Percentiles rank a stretch among this genome's conserved stretches.
These are phyloP conservation scores for Micrasema minimum DNA, from an alignment of 1,140 invertebrate genomes.

Conservation along the genomic window DNA sequence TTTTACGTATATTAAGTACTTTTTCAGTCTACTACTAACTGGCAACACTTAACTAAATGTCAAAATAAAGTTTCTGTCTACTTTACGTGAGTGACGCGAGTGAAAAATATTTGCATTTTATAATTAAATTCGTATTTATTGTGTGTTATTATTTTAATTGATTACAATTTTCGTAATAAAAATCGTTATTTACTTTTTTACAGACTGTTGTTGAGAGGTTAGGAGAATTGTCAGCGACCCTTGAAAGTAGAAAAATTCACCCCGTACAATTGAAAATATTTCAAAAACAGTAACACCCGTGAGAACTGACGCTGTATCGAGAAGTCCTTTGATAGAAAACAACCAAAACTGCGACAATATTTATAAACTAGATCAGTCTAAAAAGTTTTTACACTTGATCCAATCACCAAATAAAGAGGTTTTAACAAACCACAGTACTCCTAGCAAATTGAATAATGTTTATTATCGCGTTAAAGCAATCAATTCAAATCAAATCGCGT, in stretches of 20 bases:
- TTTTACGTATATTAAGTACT: no score
- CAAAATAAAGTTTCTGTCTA: constrained; percentile 9
- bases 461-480: background rate
- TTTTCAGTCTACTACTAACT: background rate
- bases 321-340: no score
- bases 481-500: background rate
- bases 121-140: no score
- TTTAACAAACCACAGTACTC: no score
- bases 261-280: no score
- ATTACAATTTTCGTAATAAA: constrained; percentile 15
- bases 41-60: constrained; percentile 18
- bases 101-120: background rate
- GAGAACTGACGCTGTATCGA: no score
- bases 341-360: no score
- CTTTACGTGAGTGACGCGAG: background rate
- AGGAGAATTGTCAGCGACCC: background rate
- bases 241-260: background rate
- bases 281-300: no score
- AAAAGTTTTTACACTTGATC: no score
- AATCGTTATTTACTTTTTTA: background rate
- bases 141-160: background rate
- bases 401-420: no score
- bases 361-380: no score
- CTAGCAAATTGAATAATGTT: no score
- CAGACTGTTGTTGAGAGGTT: background rate